Conservation (phyloP, 2,888 invertebrate genomes). For the Julus scanicus region DNA sequence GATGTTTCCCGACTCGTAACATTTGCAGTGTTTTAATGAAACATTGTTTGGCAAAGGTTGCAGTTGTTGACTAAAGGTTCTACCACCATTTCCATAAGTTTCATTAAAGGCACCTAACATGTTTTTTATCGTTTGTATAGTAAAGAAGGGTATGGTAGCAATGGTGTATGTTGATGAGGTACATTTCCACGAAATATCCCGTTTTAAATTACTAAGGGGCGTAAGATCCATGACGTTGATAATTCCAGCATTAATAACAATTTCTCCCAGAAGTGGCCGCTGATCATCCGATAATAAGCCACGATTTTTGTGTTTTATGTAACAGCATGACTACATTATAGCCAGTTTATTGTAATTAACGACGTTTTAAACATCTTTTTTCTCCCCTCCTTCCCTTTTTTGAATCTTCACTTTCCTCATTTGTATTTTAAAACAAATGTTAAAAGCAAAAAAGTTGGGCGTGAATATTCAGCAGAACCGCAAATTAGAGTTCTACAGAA, state of each 20-base stretch:
- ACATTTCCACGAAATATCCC: background rate
- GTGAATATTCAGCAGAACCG: too few relatives aligned
- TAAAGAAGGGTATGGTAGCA: constrained; percentile 20
- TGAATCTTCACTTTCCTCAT: too few relatives aligned
- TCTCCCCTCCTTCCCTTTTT: too few relatives aligned
- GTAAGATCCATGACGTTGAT: background rate
- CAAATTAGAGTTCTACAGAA: too few relatives aligned
- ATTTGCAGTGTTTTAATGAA: background rate
- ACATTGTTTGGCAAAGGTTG: background rate
- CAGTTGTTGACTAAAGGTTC: constrained; percentile 34
- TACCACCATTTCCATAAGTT: background rate
- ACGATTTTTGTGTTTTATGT: constrained; percentile 15
- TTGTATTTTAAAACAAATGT: too few relatives aligned
- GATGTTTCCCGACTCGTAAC: background rate
- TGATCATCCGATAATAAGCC: background rate
- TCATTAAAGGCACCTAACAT: background rate
- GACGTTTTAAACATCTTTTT: background rate
- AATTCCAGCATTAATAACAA: background rate
- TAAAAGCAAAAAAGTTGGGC: too few relatives aligned
- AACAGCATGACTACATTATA: background rate
- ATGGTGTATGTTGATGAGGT: background rate
- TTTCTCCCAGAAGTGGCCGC: background rate
- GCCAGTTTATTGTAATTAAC: background rate
- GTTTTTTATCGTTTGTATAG: background rate
- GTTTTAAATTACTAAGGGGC: background rate